A percentile compares a stretch with the other conserved stretches of the same genome.
These are phyloP conservation scores for Eretmodus cyanostictus DNA, from an alignment of 2,113 vertebrate genomes.

Conservation along the genomic window DNA sequence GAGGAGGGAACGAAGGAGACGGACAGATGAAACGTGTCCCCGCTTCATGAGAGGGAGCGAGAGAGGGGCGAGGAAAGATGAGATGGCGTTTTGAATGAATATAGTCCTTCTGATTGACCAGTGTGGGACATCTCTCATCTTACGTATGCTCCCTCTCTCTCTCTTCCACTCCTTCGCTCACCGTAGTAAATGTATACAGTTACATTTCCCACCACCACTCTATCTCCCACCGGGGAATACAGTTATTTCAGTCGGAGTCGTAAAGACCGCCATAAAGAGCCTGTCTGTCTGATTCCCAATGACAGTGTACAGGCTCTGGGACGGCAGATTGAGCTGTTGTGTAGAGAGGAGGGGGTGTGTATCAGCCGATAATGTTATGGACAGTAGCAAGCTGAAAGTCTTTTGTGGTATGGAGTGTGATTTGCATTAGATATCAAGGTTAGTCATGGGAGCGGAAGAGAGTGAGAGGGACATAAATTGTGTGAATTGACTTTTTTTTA, in stretches of 20 bases:
- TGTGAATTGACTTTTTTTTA: background rate
- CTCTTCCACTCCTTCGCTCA: background rate
- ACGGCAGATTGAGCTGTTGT: conserved; percentile 40
- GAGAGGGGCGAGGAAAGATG: background rate
- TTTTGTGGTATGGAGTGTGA: conserved; percentile 33
- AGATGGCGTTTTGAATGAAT: background rate
- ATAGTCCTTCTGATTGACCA: conserved; percentile 35
- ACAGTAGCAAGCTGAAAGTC: conserved; percentile 35
- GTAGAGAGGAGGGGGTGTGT: background rate
- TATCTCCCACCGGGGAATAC: conserved; percentile 56
- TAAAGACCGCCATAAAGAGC: conserved; percentile 62
- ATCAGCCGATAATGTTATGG: conserved; percentile 23
- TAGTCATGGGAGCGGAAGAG: background rate
- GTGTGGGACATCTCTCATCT: conserved; percentile 29
- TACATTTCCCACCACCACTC: conserved; percentile 44
- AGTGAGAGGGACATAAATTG: conserved; percentile 20
- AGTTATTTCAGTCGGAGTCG: conserved; percentile 62
- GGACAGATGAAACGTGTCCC: conserved; percentile 24
- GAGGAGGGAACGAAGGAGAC: background rate
- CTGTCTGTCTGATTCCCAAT: conserved; percentile 57
- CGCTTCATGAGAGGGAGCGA: background rate
- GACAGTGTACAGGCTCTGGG: conserved; percentile 40
- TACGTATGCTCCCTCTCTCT: background rate
- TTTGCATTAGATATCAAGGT: conserved; percentile 37
- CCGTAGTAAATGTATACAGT: conserved; percentile 60